Evolutionary conservation across 2,888 invertebrate genomes (phyloP), one percentile per base, ranked within the genome.

Genomic region (Agrochola macilenta): DNA sequence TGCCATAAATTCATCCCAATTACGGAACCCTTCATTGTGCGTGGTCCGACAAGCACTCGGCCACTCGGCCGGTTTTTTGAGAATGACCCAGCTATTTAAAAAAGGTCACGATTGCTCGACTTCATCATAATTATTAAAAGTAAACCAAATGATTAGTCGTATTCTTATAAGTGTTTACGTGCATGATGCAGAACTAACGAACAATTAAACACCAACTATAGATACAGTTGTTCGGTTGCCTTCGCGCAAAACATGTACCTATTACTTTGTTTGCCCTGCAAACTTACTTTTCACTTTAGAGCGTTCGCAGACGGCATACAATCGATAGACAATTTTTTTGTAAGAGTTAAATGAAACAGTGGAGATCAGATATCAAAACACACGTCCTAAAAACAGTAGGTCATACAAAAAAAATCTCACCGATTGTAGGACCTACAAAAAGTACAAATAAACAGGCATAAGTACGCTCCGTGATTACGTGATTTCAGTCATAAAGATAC

Each of bases 41-140:
- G 35, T 35, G 35, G 4, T 35, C 35, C 35, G 35, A 35, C 35
- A 35, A 35, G 35, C 35, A 35, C 35, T 35, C 3, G 35, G 35
- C 35, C 35, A 35, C 35, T 35, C 3, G 35, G 35, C 35, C 35
- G 35, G 35, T 3, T 35, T 35, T 35, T 35, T 35, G 2, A 35
- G 35, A 35, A 35, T 35, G 35, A 35, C 35, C 35, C 35, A 35
- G 35, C 35, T 35, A 35, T 35, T 35, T 35, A 35, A 35, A 35
- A 35, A 35, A 35, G 35, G 35, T 14, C 14, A 5, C 5, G 49
- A 46, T 78, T 63, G 80, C 14, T 46, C 23, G 14, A 71, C 23
- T 46, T 77, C 43, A 81, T 64, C 39, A 49, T 30, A 49, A 30
- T 26, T 57, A 57, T 49, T 49, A 61, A 49, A 49, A n/a, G 35